Base-by-base conservation (phyloP, 30 jellyfish, hydroid and myxozoan genomes). In the Hydra vulgaris region DNA sequence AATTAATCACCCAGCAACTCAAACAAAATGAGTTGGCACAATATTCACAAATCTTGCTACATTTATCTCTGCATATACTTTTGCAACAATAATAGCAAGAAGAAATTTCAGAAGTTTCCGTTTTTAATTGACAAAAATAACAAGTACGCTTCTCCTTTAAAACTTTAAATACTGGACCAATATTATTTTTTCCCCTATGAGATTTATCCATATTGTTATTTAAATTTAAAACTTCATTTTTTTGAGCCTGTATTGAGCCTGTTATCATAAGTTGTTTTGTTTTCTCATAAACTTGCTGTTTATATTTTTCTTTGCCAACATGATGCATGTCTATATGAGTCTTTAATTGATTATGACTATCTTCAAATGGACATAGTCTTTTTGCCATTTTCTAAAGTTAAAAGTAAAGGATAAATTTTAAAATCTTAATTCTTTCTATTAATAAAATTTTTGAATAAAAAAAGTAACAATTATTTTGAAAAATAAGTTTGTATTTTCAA, bases 251-350 rank as follows among this genome's bases (percentile, higher is more conserved):
- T 23, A 81, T 74, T 19, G 96, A 88, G 19, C 96, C 96, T 18
- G 66, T 74, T 80, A 82, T 72, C 86, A 89, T 27, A 54, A 89
- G 52, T 72, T 76, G 84, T 52, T 66, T 80, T 0, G 96, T 89
- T 66, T 89, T 89, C 74, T 89, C 92, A 83, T 78, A 86, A 18
- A 91, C 98, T 74, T 91, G 95, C 71, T 76, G 81, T 66, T 82
- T 81, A 74, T 91, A 91, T 12, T 82, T 93, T 71, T 91, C 98
- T 71, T 91, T 91, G 12, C 98, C 98, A 82, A 91, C 98, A 85
- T 86, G 86, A 19, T 95, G 66, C 95, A 91, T 91, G 78, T 91
- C 96, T 54, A 91, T 77, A 70, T 91, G 98, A 83, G 89, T 86
- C 74, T 91, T 91, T 74, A 86, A 84, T 74, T 26, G 92, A 19